Base-by-base conservation (phyloP, 2,888 invertebrate species). In the Zeuzera pyrina region DNA sequence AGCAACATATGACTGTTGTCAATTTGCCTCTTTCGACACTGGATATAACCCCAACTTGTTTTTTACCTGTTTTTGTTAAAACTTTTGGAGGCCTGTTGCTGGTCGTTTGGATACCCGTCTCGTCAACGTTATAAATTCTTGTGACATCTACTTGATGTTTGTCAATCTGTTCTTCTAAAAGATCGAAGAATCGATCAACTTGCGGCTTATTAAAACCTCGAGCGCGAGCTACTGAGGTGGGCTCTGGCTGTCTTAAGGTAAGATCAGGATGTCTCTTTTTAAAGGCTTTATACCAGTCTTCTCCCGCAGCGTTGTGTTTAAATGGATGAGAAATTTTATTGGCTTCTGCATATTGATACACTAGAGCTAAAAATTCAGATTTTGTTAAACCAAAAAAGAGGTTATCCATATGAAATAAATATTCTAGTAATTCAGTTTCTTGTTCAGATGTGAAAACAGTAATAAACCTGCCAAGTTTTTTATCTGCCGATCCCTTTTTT, bases 31-130 rank as follows among this genome's bases (percentile, higher is more conserved):
- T 23, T 39, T 54, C 52, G 14, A 31, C 33, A 30, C 47, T 46
- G 2, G 43, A 35, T 19, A 47, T 46, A 3, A 38, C 23, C 12
- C 52, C 51, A 8, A 57, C 49, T 38, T 52, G 47, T 33, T 46
- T 52, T 38, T 53, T 57, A 25, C 42, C 45, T 6, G 30, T 15
- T 33, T 30, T 39, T 8, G 28, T 15, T 39, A 45, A 25, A 12
- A 48, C 19, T 29, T 46, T 46, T 13, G 31, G 30, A 12, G 36
- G 36, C 24, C 34, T 33, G 19, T 10, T 33, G 7, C 30, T 36
- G 2, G 22, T 27, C 2, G 30, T 32, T 29, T 36, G 32, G 5
- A 35, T 33, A 6, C 33, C 36, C 4, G 36, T 36, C 16, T 36
- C 36, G 12, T 36, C 36, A 15, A 36, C 24, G 27, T 36, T 33